Evolutionary conservation across 2,797 vertebrate species (phyloP).

Genomic region (Acanthurus leucopareius): DNA sequence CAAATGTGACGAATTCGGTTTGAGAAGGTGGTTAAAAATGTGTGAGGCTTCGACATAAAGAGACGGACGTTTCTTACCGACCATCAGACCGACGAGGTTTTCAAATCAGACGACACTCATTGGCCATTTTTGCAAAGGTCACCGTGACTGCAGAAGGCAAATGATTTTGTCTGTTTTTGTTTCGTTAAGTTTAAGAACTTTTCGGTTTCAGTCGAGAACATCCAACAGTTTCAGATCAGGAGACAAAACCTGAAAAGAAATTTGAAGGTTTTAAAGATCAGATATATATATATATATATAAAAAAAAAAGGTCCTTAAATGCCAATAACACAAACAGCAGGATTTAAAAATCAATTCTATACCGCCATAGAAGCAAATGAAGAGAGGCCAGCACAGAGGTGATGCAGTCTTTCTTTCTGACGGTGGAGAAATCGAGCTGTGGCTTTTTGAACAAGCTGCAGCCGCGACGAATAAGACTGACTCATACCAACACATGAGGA

Average conservation of each 20-base stretch:
- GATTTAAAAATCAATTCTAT: conserved; percentile 24
- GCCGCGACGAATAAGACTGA: neutral
- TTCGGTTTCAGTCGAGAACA: neutral
- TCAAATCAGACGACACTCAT: neutral
- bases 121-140: neutral
- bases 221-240: neutral
- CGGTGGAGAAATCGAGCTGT: no score
- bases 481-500: neutral
- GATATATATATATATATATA: no score
- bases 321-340: neutral
- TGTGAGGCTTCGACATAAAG: no score
- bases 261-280: conserved; percentile 20
- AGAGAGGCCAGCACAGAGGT: neutral
- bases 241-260: neutral
- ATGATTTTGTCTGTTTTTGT: neutral
- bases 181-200: neutral
- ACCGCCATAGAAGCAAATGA: neutral
- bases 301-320: neutral
- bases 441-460: neutral
- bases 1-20: neutral
- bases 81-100: no score
- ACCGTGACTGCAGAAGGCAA: neutral
- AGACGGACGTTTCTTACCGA: no score
- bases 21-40: neutral
- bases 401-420: neutral